Conservation (phyloP, 2,888 invertebrate genomes). For the Ichneumon xanthorius region DNA sequence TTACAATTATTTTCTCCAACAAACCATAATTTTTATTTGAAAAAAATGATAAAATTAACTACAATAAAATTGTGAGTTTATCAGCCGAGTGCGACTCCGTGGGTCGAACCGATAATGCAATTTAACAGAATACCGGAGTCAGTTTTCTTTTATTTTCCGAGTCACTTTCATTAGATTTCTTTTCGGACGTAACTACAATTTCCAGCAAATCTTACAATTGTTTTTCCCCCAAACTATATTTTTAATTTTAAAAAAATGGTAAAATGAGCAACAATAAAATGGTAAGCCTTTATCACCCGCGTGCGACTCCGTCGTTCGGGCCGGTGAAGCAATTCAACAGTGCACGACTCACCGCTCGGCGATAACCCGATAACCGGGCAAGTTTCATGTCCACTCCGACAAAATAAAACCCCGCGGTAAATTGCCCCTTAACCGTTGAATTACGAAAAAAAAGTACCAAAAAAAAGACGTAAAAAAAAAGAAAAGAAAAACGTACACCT, state of each 20-base stretch:
- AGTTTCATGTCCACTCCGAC: not conserved
- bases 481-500: constrained; percentile 6
- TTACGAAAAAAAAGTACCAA: not conserved
- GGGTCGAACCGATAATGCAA: not conserved
- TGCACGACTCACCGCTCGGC: not conserved
- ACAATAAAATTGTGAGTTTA: not conserved
- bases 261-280: not conserved
- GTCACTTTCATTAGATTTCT: too few relatives aligned
- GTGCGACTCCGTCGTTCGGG: not conserved
- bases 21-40: too few relatives aligned
- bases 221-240: too few relatives aligned
- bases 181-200: too few relatives aligned
- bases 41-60: not conserved
- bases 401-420: not conserved
- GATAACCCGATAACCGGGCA: not conserved
- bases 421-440: constrained; percentile 27
- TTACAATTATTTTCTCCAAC: too few relatives aligned
- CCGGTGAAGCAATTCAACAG: not conserved
- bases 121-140: not conserved
- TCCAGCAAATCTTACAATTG: too few relatives aligned
- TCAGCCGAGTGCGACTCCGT: not conserved
- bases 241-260: too few relatives aligned
- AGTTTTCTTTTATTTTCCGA: too few relatives aligned
- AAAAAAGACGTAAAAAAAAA: constrained; percentile 4
- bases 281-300: not conserved